Evolutionary conservation across 2,797 vertebrate genomes (phyloP), one percentile per base, ranked within the genome.

Genomic region (Coendou prehensilis): DNA sequence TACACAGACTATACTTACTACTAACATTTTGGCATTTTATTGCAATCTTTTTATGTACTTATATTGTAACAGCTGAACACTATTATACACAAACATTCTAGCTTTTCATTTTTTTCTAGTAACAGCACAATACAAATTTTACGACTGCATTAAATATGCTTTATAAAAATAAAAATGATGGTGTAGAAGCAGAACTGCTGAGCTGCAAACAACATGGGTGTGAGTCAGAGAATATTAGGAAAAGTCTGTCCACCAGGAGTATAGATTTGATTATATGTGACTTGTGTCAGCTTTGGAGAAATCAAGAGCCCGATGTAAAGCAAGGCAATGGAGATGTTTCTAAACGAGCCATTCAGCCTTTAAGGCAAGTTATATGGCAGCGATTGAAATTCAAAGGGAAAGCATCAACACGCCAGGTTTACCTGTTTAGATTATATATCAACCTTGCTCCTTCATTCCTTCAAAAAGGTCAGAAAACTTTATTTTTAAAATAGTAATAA

Each of bases 241-340:
- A 97, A 98, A 97, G 83, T 97, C 97, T 98, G 97, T 98, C 98
- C 98, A 99, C 99, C 98, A 99, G 98, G 98, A 98, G 97, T 79
- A 98, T 45, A 98, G 98, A 99, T 98, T 98, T 99, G 99, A 99
- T 99, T 98, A 97, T 98, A 99, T 99, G 99, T 99, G 99, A 99
- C 99, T 99, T 98, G 98, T 99, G 99, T 99, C 99, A 99, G 98
- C 99, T 99, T 98, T 88, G 98, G 98, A 99, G 99, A 99, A 98
- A 98, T 99, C 99, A 99, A 98, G 97, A 98, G 95, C 89, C 97
- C 98, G 98, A 97, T 90, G 97, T 94, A 98, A 98, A 98, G 97
- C 84, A 97, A 98, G 91, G 97, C 96, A 98, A 98, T 92, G 69
- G 97, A 97, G 96, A 97, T 95, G 93, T 97, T 98, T 98, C 98